These are phyloP conservation scores for Arothron firmamentum DNA, from an alignment of 2,113 vertebrate genomes.

Conservation along the genomic window DNA sequence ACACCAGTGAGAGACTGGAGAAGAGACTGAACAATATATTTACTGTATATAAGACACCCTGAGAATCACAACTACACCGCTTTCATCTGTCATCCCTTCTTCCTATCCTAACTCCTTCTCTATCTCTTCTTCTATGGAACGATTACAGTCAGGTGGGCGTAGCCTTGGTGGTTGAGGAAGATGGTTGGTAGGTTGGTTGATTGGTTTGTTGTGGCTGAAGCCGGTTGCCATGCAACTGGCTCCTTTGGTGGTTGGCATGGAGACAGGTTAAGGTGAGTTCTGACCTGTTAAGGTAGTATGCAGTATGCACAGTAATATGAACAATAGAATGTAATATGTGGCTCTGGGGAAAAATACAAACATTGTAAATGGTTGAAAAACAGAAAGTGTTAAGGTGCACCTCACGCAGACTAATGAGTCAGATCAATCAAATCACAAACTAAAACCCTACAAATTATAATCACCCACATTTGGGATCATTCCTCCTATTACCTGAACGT, in stretches of 20 bases:
- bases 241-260: constrained; percentile 74
- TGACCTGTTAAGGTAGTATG: constrained; percentile 68
- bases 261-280: constrained; percentile 78
- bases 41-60: constrained; percentile 69
- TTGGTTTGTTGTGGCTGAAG: constrained; percentile 70
- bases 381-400: background rate
- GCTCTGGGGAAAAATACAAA: constrained; percentile 57
- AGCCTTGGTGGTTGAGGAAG: constrained; percentile 66
- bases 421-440: constrained; percentile 1
- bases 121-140: constrained; percentile 57
- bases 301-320: constrained; percentile 68
- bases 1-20: constrained; percentile 66
- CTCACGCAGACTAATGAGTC: constrained; percentile 14
- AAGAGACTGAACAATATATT: constrained; percentile 71
- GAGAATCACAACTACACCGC: constrained; percentile 74
- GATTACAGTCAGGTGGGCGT: constrained; percentile 59
- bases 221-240: constrained; percentile 73
- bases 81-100: constrained; percentile 54
- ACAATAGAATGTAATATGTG: constrained; percentile 57
- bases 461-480: no score
- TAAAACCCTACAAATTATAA: background rate
- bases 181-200: constrained; percentile 70
- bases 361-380: constrained; percentile 27
- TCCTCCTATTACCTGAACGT: no score
- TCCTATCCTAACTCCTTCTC: constrained; percentile 53